Evolutionary conservation across 2,113 vertebrate species (phyloP).

Genomic region (Lophius piscatorius): DNA sequence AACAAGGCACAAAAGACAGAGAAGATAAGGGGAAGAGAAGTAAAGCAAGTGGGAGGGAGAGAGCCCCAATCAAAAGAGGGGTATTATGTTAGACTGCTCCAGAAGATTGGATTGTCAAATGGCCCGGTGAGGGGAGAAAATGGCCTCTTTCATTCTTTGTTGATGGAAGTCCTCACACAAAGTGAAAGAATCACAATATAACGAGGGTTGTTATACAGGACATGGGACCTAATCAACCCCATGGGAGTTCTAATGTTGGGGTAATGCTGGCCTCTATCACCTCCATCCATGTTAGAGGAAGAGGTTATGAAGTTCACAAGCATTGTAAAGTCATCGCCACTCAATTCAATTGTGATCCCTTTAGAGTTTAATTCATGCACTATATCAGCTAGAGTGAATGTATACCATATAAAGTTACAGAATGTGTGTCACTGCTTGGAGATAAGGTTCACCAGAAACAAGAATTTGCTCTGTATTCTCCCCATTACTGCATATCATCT

Average conservation of each 20-base stretch:
- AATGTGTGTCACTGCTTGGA: constrained; percentile 30
- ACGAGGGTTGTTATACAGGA: constrained; percentile 70
- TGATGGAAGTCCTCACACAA: constrained; percentile 78
- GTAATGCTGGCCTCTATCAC: constrained; percentile 38
- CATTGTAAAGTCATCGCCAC: constrained; percentile 15
- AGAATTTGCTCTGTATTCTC: constrained; percentile 43
- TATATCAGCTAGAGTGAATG: constrained; percentile 27
- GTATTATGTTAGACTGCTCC: constrained; percentile 84
- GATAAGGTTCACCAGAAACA: constrained; percentile 28
- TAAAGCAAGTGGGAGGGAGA: constrained; percentile 56
- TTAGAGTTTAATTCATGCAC: constrained; percentile 31
- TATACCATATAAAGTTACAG: constrained; percentile 39
- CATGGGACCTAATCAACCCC: constrained; percentile 66
- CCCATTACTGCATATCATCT: constrained; percentile 45
- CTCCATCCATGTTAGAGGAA: constrained; percentile 4
- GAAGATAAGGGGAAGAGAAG: constrained; percentile 46
- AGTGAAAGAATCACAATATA: constrained; percentile 73
- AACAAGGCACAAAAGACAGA: constrained; percentile 38
- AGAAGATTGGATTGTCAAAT: constrained; percentile 83
- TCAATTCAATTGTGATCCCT: constrained; percentile 18
- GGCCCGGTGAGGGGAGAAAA: constrained; percentile 73
- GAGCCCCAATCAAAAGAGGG: constrained; percentile 71
- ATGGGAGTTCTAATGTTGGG: constrained; percentile 56
- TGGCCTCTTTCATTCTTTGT: constrained; percentile 79
- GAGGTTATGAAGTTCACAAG: constrained; percentile 10